phyloP scores from a whole-genome alignment of 2,888 invertebrate genomes.

The Tinea semifulvella region DNA sequence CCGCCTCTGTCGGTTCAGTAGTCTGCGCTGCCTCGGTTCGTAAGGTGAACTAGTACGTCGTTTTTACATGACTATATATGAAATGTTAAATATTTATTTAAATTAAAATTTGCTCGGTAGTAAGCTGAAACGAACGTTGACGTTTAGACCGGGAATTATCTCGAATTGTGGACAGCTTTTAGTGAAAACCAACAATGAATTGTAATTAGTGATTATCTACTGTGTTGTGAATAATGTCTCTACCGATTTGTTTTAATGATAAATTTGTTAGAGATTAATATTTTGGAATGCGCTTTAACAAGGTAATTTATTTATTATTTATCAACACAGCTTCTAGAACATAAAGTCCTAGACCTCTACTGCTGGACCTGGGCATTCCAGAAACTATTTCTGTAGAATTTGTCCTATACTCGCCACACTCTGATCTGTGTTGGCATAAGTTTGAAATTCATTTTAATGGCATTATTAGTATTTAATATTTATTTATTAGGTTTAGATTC shows the following conservation, averaged over 20 bases:
- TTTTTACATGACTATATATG: conserved; percentile 6
- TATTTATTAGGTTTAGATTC: too few relatives aligned
- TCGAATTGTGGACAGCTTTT: not conserved
- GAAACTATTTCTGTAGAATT: too few relatives aligned
- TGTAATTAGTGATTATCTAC: not conserved
- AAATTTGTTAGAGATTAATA: not conserved
- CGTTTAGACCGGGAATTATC: conserved; percentile 4
- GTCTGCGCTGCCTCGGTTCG: conserved; percentile 23
- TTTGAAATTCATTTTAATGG: too few relatives aligned
- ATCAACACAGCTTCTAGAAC: too few relatives aligned
- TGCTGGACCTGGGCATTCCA: too few relatives aligned
- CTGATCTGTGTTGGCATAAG: too few relatives aligned
- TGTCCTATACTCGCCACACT: too few relatives aligned
- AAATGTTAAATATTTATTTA: conserved; percentile 2
- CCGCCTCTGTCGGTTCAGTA: conserved; percentile 25
- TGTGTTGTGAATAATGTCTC: conserved; percentile 6
- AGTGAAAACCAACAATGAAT: not conserved
- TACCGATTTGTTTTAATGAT: not conserved
- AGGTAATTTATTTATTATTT: not conserved
- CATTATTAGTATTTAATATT: too few relatives aligned
- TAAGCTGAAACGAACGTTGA: conserved; percentile 7
- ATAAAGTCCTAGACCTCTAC: too few relatives aligned
- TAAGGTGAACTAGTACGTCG: conserved; percentile 6
- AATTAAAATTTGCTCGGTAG: conserved; percentile 3
- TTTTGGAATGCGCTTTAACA: not conserved